Conservation (phyloP, 2,113 vertebrate species). For the Benitochromis conjunctus region DNA sequence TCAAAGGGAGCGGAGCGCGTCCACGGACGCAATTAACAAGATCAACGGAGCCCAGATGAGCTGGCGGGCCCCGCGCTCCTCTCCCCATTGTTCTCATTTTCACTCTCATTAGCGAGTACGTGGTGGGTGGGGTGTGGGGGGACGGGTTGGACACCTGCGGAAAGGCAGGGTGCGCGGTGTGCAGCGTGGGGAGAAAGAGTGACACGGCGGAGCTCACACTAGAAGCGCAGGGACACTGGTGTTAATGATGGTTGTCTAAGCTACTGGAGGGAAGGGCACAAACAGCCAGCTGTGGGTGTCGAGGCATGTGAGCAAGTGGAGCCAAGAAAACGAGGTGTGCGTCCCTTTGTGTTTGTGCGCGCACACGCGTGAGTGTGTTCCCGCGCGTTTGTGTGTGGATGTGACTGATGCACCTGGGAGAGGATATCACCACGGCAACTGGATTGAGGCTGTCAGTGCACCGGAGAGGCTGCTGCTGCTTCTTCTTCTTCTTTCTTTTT, state of each 20-base stretch:
- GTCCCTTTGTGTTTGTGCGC: background rate
- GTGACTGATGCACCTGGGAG: constrained; percentile 63
- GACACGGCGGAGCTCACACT: constrained; percentile 27
- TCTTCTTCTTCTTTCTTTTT: background rate
- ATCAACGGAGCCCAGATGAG: constrained; percentile 73
- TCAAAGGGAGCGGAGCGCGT: constrained; percentile 77
- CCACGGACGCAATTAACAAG: constrained; percentile 79
- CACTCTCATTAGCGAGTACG: constrained; percentile 66
- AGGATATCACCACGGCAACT: constrained; percentile 77
- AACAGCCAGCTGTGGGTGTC: constrained; percentile 58
- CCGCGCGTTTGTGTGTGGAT: constrained; percentile 4
- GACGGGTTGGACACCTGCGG: constrained; percentile 59
- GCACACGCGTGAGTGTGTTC: background rate
- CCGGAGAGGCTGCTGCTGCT: constrained; percentile 33
- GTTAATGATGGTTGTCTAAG: constrained; percentile 67
- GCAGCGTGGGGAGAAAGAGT: constrained; percentile 23
- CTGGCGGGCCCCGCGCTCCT: constrained; percentile 61
- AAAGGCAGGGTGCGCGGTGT: constrained; percentile 21
- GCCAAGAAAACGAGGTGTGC: constrained; percentile 31
- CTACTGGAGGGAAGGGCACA: constrained; percentile 42
- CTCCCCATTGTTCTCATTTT: constrained; percentile 75
- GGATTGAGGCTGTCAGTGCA: constrained; percentile 66
- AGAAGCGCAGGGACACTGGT: constrained; percentile 41
- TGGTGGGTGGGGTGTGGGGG: constrained; percentile 28
- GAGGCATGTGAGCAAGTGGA: constrained; percentile 51